Conservation (phyloP, 2,797 vertebrate species). For the Stomatorhinus walkeri region DNA sequence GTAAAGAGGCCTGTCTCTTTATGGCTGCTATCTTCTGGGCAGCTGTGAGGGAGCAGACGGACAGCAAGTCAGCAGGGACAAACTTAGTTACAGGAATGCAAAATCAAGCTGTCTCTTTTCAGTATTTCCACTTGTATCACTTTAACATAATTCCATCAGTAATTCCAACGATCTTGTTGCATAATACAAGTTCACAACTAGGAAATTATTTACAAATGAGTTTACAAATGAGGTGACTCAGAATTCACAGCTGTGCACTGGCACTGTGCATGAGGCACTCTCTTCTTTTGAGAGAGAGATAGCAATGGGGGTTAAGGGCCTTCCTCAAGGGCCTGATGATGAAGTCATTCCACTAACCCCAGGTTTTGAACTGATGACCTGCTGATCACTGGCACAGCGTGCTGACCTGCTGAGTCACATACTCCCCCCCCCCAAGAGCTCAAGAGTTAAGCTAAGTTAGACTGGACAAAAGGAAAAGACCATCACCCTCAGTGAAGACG, state of each 20-base stretch:
- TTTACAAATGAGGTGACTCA: neutral
- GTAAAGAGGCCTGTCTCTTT: conserved; percentile 78
- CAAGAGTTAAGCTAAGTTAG: neutral
- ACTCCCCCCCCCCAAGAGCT: neutral
- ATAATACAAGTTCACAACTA: neutral
- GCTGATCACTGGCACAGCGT: neutral
- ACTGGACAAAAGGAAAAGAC: neutral
- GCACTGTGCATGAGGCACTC: neutral
- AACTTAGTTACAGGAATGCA: neutral
- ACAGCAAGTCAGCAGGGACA: neutral
- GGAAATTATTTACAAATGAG: neutral
- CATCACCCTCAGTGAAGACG: conserved; percentile 87
- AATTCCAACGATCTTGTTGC: neutral
- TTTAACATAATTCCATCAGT: neutral
- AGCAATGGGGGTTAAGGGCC: neutral
- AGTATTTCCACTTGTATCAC: neutral
- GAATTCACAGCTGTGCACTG: neutral
- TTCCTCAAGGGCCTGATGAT: neutral
- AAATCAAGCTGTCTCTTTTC: neutral
- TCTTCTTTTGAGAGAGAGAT: neutral
- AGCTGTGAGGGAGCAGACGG: conserved; percentile 51
- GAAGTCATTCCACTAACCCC: neutral
- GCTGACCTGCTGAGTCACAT: neutral
- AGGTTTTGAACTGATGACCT: neutral
- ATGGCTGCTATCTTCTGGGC: conserved; percentile 80